Evolutionary conservation across 2,888 invertebrate species (phyloP).

Genomic region (Drosophila greeni): DNA sequence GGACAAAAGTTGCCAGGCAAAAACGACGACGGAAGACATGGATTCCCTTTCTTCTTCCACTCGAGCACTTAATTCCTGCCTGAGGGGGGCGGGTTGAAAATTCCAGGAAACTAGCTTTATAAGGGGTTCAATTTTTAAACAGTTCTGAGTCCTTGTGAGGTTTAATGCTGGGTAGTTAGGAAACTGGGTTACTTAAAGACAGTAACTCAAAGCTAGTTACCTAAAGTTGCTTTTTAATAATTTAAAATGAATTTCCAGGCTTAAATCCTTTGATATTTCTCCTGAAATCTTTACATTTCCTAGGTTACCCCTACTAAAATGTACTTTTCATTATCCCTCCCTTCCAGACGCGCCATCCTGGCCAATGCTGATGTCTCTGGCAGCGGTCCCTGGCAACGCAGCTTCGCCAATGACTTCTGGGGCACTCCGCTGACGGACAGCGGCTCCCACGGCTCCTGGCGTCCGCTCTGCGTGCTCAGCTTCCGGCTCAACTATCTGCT

Average conservation of each 20-base stretch:
- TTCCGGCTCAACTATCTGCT: slow-evolving; percentile 91
- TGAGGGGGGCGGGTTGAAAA: background rate
- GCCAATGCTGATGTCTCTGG: slow-evolving; percentile 95
- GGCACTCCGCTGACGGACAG: slow-evolving; percentile 95
- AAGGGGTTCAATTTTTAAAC: background rate
- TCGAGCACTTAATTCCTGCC: background rate
- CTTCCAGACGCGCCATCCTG: slow-evolving; percentile 93
- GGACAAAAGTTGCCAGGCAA: slow-evolving; percentile 15
- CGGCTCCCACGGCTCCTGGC: slow-evolving; percentile 97
- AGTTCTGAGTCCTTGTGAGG: background rate
- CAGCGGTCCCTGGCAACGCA: slow-evolving; percentile 88
- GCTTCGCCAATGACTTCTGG: slow-evolving; percentile 98
- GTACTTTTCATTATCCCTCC: slow-evolving; percentile 56
- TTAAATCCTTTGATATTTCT: background rate
- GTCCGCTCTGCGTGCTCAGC: slow-evolving; percentile 93
- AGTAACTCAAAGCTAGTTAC: background rate
- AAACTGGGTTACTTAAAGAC: background rate
- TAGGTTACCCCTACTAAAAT: slow-evolving; percentile 1
- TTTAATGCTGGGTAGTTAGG: background rate
- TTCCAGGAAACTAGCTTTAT: background rate
- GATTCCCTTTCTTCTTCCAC: background rate
- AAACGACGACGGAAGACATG: slow-evolving; percentile 1
- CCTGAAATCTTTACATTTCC: background rate
- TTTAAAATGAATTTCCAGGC: background rate
- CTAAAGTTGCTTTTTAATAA: background rate